Percentiles rank a stretch among this genome's conserved stretches.
Evolutionary conservation across 1,140 invertebrate genomes (phyloP).

Genomic region (Zaprionus vittiger): DNA sequence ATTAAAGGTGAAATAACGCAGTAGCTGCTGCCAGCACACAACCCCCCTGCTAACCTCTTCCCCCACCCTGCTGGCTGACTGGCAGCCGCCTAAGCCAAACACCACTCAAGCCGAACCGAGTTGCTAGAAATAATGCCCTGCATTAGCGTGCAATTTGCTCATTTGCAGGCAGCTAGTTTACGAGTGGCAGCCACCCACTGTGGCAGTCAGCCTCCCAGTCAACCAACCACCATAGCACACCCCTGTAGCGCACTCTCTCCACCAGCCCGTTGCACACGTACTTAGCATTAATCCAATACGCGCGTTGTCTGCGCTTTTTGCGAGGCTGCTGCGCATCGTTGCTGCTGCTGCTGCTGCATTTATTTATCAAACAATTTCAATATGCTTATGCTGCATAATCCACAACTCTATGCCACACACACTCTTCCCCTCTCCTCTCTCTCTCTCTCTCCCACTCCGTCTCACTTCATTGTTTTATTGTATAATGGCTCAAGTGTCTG

Average conservation of each 20-base stretch:
- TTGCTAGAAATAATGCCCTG: constrained; percentile 68
- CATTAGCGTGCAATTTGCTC: constrained; percentile 82
- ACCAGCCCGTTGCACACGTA: constrained; percentile 25
- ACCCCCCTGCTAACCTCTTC: neutral
- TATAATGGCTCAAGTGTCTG: constrained; percentile 75
- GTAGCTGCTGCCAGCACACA: constrained; percentile 29
- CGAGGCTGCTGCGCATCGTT: constrained; percentile 30
- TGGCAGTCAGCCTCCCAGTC: neutral
- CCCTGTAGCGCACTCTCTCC: neutral
- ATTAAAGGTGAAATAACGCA: constrained; percentile 80
- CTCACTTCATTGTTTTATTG: constrained; percentile 70
- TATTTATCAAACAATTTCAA: constrained; percentile 83
- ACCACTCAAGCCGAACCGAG: constrained; percentile 55
- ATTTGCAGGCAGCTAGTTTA: constrained; percentile 71
- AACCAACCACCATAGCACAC: neutral
- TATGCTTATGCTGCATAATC: constrained; percentile 71
- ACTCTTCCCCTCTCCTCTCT: neutral
- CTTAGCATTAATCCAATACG: constrained; percentile 62
- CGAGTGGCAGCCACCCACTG: neutral
- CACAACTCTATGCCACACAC: constrained; percentile 1
- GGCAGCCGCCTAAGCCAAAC: constrained; percentile 42
- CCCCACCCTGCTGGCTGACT: neutral
- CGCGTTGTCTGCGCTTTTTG: constrained; percentile 23
- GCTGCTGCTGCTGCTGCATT: constrained; percentile 52
- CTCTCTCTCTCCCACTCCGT: neutral